A percentile compares a stretch with the other conserved stretches of the same genome.
Evolutionary conservation across 2,888 invertebrate genomes (phyloP).

Genomic region (Dynastes maya): DNA sequence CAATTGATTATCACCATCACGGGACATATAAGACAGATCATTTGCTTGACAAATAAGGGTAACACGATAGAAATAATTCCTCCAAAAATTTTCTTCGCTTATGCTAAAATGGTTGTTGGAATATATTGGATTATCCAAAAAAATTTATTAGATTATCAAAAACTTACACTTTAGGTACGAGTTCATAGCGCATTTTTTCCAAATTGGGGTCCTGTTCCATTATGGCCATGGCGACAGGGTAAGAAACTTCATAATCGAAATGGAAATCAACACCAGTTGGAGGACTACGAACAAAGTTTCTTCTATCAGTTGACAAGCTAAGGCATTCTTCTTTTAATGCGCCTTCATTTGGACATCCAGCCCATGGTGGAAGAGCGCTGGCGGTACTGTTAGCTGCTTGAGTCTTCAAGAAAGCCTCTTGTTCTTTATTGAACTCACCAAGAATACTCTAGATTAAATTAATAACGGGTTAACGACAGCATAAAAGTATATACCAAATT

Average conservation of each 20-base stretch:
- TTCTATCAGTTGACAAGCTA: slow-evolving; percentile 93
- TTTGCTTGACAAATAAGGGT: slow-evolving; percentile 98
- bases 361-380: slow-evolving; percentile 92
- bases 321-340: slow-evolving; percentile 96
- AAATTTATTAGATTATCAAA: no score
- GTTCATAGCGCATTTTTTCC: slow-evolving; percentile 98
- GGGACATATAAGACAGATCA: slow-evolving; percentile 74
- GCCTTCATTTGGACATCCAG: slow-evolving; percentile 95
- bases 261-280: slow-evolving; percentile 96
- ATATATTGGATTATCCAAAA: background rate
- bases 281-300: slow-evolving; percentile 98
- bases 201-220: slow-evolving; percentile 96
- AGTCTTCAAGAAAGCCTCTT: slow-evolving; percentile 94
- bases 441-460: slow-evolving; percentile 84
- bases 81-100: slow-evolving; percentile 99
- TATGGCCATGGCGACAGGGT: slow-evolving; percentile 94
- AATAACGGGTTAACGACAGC: background rate
- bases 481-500: no score
- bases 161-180: slow-evolving; percentile 98
- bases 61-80: slow-evolving; percentile 99
- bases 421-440: slow-evolving; percentile 97
- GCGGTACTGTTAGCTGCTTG: slow-evolving; percentile 80
- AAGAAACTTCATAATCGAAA: slow-evolving; percentile 94
- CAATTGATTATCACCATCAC: slow-evolving; percentile 67
- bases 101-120: slow-evolving; percentile 74